Conservation (phyloP, 2,888 invertebrate genomes). For the Cheilosia variabilis region DNA sequence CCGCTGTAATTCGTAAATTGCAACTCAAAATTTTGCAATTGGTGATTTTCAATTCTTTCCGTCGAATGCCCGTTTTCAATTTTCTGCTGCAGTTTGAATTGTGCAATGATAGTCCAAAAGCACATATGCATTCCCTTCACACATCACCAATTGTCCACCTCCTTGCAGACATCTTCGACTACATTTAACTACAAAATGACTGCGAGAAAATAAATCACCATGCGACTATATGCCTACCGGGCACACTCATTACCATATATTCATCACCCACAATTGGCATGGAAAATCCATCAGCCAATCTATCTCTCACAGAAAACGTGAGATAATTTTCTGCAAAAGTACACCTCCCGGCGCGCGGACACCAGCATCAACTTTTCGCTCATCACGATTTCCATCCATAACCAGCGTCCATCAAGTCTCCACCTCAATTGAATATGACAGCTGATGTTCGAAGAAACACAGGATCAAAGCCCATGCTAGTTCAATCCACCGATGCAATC, state of each 20-base stretch:
- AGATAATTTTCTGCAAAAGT: constrained; percentile 36
- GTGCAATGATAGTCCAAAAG: neutral
- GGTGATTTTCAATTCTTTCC: too few species aligned
- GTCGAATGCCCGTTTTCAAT: too few species aligned
- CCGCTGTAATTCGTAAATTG: too few species aligned
- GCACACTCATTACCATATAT: constrained; percentile 17
- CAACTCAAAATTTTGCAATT: too few species aligned
- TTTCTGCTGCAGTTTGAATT: too few species aligned
- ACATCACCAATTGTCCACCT: neutral
- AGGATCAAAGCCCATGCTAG: constrained; percentile 21
- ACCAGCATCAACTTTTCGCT: constrained; percentile 17
- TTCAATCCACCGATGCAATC: constrained; percentile 43
- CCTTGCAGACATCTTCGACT: neutral
- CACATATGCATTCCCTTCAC: neutral
- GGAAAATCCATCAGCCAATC: constrained; percentile 7
- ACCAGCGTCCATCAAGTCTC: constrained; percentile 54
- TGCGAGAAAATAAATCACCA: constrained; percentile 15
- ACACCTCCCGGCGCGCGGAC: constrained; percentile 22
- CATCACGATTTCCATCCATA: constrained; percentile 61
- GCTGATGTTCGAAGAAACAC: constrained; percentile 43
- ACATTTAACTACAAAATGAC: constrained; percentile 24
- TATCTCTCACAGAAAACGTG: constrained; percentile 41
- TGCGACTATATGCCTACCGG: constrained; percentile 30
- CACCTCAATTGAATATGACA: constrained; percentile 69
- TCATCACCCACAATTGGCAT: constrained; percentile 33